Conservation (phyloP, 2,113 vertebrate genomes). For the Micronycteris hirsuta region DNA sequence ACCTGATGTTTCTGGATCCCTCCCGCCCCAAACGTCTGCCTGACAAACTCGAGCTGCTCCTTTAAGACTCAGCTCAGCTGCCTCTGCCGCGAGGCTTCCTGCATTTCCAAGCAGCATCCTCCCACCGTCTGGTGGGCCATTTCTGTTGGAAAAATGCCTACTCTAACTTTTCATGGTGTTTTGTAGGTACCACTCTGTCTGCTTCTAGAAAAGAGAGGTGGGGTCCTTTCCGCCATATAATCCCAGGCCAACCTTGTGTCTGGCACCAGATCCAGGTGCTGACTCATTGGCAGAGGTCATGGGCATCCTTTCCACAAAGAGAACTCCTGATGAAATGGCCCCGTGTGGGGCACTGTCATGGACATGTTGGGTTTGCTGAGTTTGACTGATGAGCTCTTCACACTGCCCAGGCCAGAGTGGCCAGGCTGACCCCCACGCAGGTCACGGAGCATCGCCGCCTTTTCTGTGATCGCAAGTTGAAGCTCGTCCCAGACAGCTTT, state of each 20-base stretch:
- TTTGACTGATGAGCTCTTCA: background rate
- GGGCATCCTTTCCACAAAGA: background rate
- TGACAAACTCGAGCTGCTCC: background rate
- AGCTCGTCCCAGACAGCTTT: background rate
- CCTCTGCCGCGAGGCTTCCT: background rate
- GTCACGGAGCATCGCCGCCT: background rate
- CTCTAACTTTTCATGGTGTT: background rate
- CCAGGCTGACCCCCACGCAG: background rate
- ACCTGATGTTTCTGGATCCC: background rate
- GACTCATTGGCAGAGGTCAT: background rate
- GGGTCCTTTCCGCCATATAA: fast-evolving
- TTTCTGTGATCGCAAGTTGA: background rate
- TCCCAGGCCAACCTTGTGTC: background rate
- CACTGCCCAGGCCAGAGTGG: background rate
- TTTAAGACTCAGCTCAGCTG: background rate
- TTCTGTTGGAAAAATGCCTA: background rate
- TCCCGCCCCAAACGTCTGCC: background rate
- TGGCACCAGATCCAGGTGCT: fast-evolving
- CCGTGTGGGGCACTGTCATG: fast-evolving
- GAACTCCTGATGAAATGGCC: background rate
- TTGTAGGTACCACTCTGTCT: fast-evolving
- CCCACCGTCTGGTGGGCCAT: background rate
- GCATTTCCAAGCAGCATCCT: background rate
- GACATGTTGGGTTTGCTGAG: background rate
- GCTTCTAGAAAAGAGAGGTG: background rate